Base-by-base conservation (phyloP, 2,888 invertebrate genomes). In the Hypena proboscidalis region DNA sequence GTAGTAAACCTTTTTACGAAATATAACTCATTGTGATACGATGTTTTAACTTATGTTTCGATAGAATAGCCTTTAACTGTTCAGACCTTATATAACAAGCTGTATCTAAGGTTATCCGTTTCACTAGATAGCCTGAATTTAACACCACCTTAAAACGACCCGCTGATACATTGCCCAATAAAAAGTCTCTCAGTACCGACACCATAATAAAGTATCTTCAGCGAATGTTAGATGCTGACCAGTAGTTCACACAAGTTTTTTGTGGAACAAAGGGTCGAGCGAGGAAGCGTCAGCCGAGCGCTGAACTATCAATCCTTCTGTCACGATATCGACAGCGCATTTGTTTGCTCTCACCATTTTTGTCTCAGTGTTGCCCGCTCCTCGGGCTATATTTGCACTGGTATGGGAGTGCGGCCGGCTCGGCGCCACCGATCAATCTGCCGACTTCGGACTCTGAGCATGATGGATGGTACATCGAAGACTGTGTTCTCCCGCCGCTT, bases 321-420 rank as follows among this genome's bases (percentile, higher is more conserved):
- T 85, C 88, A 83, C 71, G 68, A 70, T 75, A 88, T 86, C 85
- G 88, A 88, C 87, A 85, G 83, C 80, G 68, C 87, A 90, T 89
- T 90, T 89, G 87, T 90, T 89, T 89, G 85, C 72, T 86, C 77
- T 74, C 84, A 77, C 85, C 81, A 88, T 86, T 88, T 86, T 85
- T 88, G 89, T 88, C 88, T 85, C 78, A 75, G 77, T 70, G 73
- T 80, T 79, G 74, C 74, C 74, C 73, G 67, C 61, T 58, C 30
- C 29, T 48, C 6, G 42, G 22, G 70, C 70, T 77, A 72, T 79
- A 77, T 82, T 77, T 79, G 60, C 50, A 40, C 64, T 53, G 46
- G 46, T 31, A 43, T 35, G 66, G 48, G 67, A 61, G 73, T 66
- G 67, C 61, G 74, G 74, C 67, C 74, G 75, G 77, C 78, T 67